A percentile compares a stretch with the other conserved stretches of the same genome.
These are phyloP conservation scores for Dufourea novaeangliae DNA, from an alignment of 1,140 invertebrate genomes.

Conservation along the genomic window DNA sequence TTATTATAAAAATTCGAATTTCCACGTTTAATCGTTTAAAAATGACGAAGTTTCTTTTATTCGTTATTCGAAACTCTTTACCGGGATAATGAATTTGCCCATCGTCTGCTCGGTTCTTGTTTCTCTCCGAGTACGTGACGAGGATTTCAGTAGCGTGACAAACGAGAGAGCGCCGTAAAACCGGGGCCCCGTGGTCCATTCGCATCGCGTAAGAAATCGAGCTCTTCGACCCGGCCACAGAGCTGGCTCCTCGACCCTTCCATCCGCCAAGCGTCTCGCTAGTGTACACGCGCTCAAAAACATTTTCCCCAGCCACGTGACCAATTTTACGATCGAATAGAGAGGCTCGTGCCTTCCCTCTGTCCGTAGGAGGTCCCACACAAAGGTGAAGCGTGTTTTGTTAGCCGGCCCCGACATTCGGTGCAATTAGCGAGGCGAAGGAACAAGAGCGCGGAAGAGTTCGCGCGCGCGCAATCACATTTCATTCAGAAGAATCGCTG, in stretches of 20 bases:
- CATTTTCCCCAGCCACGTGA: slow-evolving; percentile 70
- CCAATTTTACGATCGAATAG: slow-evolving; percentile 70
- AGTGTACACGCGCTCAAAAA: slow-evolving; percentile 57
- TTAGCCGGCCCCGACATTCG: slow-evolving; percentile 47
- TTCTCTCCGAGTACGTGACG: slow-evolving; percentile 46
- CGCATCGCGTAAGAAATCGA: slow-evolving; percentile 64
- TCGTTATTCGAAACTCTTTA: too few relatives aligned
- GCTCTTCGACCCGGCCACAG: slow-evolving; percentile 52
- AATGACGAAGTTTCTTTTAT: too few relatives aligned
- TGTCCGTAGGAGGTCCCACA: slow-evolving; percentile 16
- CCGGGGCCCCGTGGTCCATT: slow-evolving; percentile 6
- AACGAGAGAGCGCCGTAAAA: slow-evolving; percentile 41
- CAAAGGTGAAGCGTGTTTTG: slow-evolving; percentile 62
- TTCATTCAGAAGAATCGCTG: slow-evolving; percentile 22
- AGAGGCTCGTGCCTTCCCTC: slow-evolving; percentile 50
- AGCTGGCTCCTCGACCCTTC: slow-evolving; percentile 5
- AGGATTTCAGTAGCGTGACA: slow-evolving; percentile 51
- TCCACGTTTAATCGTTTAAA: too few relatives aligned
- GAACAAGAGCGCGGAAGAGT: slow-evolving; percentile 13
- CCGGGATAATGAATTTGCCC: neutral
- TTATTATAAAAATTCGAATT: too few relatives aligned
- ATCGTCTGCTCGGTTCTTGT: neutral
- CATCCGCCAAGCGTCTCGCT: neutral
- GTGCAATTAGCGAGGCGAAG: slow-evolving; percentile 57
- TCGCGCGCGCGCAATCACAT: slow-evolving; percentile 25